Percentiles rank a stretch among this genome's conserved stretches.
Evolutionary conservation across 2,113 vertebrate species (phyloP).

Genomic region (Forbesichthys agassizii): DNA sequence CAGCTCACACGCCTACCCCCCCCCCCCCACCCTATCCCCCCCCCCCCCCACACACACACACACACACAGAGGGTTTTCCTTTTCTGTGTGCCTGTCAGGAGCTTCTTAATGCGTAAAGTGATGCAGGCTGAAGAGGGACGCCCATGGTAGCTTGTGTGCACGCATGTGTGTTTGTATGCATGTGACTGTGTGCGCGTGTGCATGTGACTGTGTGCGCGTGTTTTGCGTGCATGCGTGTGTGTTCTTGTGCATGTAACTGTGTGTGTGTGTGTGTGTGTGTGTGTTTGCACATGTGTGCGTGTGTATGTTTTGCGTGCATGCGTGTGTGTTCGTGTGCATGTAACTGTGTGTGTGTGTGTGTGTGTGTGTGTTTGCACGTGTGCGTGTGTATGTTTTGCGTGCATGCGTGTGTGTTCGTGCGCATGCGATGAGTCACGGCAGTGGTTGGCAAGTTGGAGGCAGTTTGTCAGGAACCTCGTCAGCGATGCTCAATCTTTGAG

Average conservation of each 20-base stretch:
- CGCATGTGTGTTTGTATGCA: slow-evolving; percentile 9
- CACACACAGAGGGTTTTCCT: slow-evolving; percentile 48
- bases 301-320: slow-evolving; percentile 8
- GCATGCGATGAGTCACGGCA: slow-evolving; percentile 68
- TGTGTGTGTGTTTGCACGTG: background rate
- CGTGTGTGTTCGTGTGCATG: slow-evolving; percentile 17
- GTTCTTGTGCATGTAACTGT: slow-evolving; percentile 21
- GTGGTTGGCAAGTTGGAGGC: slow-evolving; percentile 60
- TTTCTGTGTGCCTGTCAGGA: slow-evolving; percentile 48
- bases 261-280: background rate
- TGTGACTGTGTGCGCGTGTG: background rate
- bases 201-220: background rate
- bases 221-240: background rate
- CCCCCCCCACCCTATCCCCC: slow-evolving; percentile 58
- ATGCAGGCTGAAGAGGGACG: slow-evolving; percentile 53
- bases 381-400: background rate
- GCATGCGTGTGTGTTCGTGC: slow-evolving; percentile 11
- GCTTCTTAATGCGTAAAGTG: slow-evolving; percentile 30
- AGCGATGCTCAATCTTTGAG: slow-evolving; percentile 65
- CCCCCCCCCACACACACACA: slow-evolving; percentile 7
- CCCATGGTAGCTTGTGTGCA: slow-evolving; percentile 39
- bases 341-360: background rate
- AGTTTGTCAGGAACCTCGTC: slow-evolving; percentile 60
- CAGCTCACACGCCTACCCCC: slow-evolving; percentile 75
- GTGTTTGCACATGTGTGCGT: no score